These are phyloP conservation scores for Prionailurus bengalensis DNA, from an alignment of 2,113 vertebrate species.

Conservation along the genomic window DNA sequence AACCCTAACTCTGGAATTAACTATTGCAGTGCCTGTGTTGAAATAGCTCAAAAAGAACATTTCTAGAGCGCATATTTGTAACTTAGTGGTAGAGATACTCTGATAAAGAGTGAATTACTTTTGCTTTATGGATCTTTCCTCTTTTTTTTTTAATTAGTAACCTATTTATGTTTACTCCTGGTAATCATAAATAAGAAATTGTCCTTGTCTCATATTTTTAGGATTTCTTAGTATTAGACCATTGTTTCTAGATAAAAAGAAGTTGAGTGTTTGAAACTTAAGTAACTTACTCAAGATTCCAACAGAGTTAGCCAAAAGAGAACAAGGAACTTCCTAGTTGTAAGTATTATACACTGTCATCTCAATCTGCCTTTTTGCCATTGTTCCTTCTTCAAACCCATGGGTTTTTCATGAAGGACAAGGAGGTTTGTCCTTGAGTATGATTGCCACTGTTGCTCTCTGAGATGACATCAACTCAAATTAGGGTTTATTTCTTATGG, in stretches of 20 bases:
- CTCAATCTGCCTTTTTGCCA: background rate
- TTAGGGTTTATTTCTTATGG: background rate
- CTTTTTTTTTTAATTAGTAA: background rate
- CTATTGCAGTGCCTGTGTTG: background rate
- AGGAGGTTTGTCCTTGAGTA: background rate
- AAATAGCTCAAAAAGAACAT: background rate
- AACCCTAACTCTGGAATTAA: background rate
- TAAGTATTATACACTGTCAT: background rate
- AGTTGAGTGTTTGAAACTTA: background rate
- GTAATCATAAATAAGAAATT: background rate
- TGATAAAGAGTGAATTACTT: background rate
- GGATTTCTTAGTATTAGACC: background rate
- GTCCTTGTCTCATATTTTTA: background rate
- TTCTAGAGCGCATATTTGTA: background rate
- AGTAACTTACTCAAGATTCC: background rate
- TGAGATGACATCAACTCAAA: background rate
- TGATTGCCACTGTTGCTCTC: background rate
- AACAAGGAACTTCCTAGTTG: background rate
- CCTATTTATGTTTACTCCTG: background rate
- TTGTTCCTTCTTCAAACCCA: background rate
- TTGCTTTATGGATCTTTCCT: background rate
- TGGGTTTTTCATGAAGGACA: background rate
- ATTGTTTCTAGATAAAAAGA: conserved; percentile 53
- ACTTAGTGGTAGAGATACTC: background rate
- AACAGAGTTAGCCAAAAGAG: background rate